Base-by-base conservation (phyloP, 2,797 vertebrate genomes). In the Microctenopoma stevenorrisi region DNA sequence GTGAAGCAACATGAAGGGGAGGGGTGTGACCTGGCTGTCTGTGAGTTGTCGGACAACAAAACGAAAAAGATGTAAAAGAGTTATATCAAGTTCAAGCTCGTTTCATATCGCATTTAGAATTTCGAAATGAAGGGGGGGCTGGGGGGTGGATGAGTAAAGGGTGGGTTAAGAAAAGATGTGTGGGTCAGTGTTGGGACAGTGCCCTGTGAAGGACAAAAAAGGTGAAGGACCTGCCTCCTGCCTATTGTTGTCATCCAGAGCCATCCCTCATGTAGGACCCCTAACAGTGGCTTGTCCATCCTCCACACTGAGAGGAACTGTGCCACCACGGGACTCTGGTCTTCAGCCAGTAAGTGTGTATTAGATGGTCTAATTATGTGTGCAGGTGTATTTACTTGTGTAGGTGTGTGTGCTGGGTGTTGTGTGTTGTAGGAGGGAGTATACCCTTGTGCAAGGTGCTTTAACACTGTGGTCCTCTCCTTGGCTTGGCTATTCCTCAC, bases 391-490 rank as follows among this genome's bases (percentile, higher is more conserved):
- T 53, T 64, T 40, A 18, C 50, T 9, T 42, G 44, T 56, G 6
- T 64, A 42, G 2, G 16, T 30, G 26, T 4, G 15, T 33, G 15
- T 30, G 26, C 9, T 40, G 57, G 13, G 71, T 76, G 74, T 56
- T 74, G 72, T 64, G 47, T 43, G 56, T 72, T 63, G 63, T 65
- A 50, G 46, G 18, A 26, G 71, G 52, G 50, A 64, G 74, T 68
- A 37, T 78, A 88, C 84, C 90, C 89, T 90, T 93, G 76, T 84
- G 68, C 81, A 87, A 88, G 84, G 83, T 86, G 84, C 65, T 70
- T 25, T 49, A 48, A 54, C 51, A 66, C 62, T 64, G 26, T 38
- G 46, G 35, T 46, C 75, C 25, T 51, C 50, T 52, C 48, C 70
- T 28, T 44, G 50, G 37, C 15, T 55, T 42, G 33, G 30, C 59